Base-by-base conservation (phyloP, 2,113 vertebrate species). In the Leptosomus discolor region DNA sequence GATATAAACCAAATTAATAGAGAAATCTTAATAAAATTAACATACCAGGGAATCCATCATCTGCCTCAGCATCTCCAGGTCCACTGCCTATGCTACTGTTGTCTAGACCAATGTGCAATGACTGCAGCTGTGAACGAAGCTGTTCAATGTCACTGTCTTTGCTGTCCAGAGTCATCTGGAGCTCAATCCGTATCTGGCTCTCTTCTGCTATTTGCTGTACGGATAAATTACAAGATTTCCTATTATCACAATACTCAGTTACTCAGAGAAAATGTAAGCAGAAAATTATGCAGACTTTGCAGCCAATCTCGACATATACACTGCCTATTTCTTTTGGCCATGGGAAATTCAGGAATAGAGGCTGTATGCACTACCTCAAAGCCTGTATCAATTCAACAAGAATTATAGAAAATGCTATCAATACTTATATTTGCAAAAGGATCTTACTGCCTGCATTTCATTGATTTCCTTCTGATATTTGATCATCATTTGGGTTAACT, bases 111-210 rank as follows among this genome's bases (percentile, higher is more conserved):
- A 99, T 98, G 10, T 99, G 99, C 78, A 99, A 96, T 17, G 99
- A 97, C 94, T 99, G 99, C 20, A 99, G 98, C 81, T 99, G 99
- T 5, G 98, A 99, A 43, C 99, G 98, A 53, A 99, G 99, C 97
- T 99, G 99, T 96, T 99, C 99, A n/a, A 99, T 99, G 97, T 99
- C 99, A 15, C 99, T 99, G 97, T 99, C 99, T 92, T 99, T 99
- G 88, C 99, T 99, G 97, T 99, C 99, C 95, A 99, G 98, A 34
- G 99, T 99, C 99, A 99, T 99, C 97, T 99, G 99, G 68, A 99
- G 98, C 97, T 99, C 99, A 53, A 99, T 99, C 14, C 99, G 98
- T 96, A 99, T 98, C 98, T 99, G 99, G 94, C 99, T 99, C 97
- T 99, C 99, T 51, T 99, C 99, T 9, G 99, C 98, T 95, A 99